These are phyloP conservation scores for Brachionus manjavacas DNA, from an alignment of 1,140 invertebrate genomes.

Conservation along the genomic window DNA sequence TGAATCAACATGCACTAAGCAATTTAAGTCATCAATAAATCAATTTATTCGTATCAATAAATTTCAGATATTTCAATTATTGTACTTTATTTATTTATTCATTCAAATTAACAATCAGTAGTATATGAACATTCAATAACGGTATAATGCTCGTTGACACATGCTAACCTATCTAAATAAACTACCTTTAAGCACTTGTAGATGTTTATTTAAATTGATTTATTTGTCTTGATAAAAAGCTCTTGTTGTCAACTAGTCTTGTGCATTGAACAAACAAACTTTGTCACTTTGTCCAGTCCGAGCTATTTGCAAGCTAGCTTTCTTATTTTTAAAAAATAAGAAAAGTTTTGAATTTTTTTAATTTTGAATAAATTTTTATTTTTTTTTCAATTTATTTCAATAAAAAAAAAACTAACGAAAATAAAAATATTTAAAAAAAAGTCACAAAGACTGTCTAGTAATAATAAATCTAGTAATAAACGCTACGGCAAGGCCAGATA, in stretches of 20 bases:
- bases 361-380: too few species aligned
- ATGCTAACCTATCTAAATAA: neutral
- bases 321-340: too few species aligned
- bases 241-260: neutral
- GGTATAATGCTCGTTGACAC: neutral
- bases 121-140: neutral
- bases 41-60: constrained; percentile 29
- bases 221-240: neutral
- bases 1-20: constrained; percentile 22
- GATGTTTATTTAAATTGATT: neutral
- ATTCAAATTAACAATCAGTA: neutral
- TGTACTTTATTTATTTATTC: neutral
- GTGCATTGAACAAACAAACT: too few species aligned
- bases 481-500: too few species aligned
- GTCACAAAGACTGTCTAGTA: too few species aligned
- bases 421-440: too few species aligned
- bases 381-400: too few species aligned
- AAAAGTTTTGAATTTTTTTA: too few species aligned
- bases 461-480: too few species aligned
- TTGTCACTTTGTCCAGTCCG: too few species aligned
- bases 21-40: constrained; percentile 22
- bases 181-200: neutral
- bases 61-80: constrained; percentile 23
- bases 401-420: too few species aligned
- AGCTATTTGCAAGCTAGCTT: too few species aligned